Evolutionary conservation across 2,113 vertebrate species (phyloP), one percentile per base, ranked within the genome.

Genomic region (Pelodiscus sinensis): DNA sequence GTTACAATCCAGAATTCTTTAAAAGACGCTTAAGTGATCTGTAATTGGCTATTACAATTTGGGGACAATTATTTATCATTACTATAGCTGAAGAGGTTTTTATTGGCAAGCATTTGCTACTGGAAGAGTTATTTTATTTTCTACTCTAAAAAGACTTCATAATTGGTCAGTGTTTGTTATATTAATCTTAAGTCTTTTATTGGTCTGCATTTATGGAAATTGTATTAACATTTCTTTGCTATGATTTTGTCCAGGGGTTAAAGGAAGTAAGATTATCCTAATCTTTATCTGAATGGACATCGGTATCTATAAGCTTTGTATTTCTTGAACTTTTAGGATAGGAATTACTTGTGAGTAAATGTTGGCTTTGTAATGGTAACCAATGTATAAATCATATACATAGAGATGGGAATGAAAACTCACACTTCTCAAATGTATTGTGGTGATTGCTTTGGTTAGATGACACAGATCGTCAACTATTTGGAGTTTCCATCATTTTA

Each of bases 51-150:
- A 95, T 85, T 94, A 71, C 56, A 95, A 95, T 96, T 97, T 97
- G 92, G 82, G 82, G 75, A 94, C 71, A 97, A 86, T 91, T 79
- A 96, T 97, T 97, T 96, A 95, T 93, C 82, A 82, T 96, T 96
- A 91, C 92, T 94, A 91, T 95, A 94, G 89, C 90, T 96, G 52
- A 96, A 92, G 95, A 97, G 95, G 95, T n/a, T 96, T 95, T 89
- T 90, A 93, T 90, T 92, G 87, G 86, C 96, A 97, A 93, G 81
- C 84, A 95, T 82, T 96, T 97, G 85, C 56, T 90, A 21, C 97
- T 92, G 93, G 88, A 97, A 95, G 82, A 92, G 60, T 92, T 97
- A 27, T 78, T 58, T 35, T 27, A 93, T 93, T 79, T 96, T 73
- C 35, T 92, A 54, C 95, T 85, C 35, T 81, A 95, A 95, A 96